These are phyloP conservation scores for Azorinus chamasolen DNA, from an alignment of 2,888 invertebrate genomes.

Conservation along the genomic window DNA sequence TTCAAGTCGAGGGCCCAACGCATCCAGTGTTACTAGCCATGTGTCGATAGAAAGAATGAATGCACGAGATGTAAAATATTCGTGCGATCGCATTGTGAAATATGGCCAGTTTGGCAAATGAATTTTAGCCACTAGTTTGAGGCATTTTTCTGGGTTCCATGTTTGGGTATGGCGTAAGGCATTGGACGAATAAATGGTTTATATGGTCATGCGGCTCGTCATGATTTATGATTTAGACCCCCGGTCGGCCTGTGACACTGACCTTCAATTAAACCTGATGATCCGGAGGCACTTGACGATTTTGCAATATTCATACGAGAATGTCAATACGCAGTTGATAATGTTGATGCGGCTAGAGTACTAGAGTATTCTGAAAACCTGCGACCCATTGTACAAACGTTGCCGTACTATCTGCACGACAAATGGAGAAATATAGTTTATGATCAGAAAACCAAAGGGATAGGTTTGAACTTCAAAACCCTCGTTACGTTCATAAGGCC, in stretches of 20 bases:
- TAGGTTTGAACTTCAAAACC: slow-evolving; percentile 11
- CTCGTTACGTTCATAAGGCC: slow-evolving; percentile 35
- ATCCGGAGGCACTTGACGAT: slow-evolving; percentile 28
- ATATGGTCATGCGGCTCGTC: slow-evolving; percentile 39
- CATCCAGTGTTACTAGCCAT: not conserved
- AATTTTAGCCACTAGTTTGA: slow-evolving; percentile 2
- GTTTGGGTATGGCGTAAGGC: not conserved
- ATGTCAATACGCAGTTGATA: slow-evolving; percentile 28
- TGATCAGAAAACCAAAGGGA: not conserved
- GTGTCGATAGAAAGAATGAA: not conserved
- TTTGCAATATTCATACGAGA: slow-evolving; percentile 40
- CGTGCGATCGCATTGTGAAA: slow-evolving; percentile 4
- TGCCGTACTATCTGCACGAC: slow-evolving; percentile 44
- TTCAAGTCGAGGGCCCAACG: not conserved
- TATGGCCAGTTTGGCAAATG: slow-evolving; percentile 9
- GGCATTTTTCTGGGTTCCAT: not conserved
- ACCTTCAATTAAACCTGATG: slow-evolving; percentile 32
- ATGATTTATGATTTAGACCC: slow-evolving; percentile 6
- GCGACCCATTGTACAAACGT: slow-evolving; percentile 28
- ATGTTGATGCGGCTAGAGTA: slow-evolving; percentile 12
- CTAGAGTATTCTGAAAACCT: slow-evolving; percentile 50
- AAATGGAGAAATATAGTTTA: slow-evolving; percentile 45
- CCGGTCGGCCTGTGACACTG: slow-evolving; percentile 11
- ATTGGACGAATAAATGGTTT: slow-evolving; percentile 30
- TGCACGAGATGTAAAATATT: slow-evolving; percentile 12